Evolutionary conservation across 2,888 invertebrate species (phyloP).

Genomic region (Sericinus montela): DNA sequence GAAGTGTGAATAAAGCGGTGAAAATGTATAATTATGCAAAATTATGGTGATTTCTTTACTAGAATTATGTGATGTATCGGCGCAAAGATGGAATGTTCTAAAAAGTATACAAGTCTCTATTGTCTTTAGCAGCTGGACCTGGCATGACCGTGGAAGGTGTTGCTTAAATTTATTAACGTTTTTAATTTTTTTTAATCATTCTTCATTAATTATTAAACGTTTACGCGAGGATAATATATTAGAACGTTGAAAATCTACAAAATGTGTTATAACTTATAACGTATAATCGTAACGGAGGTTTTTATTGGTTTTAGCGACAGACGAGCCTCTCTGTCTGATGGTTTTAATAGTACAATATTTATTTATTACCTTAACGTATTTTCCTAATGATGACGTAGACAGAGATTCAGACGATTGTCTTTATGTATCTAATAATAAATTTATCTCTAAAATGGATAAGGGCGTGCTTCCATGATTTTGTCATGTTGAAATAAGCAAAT

Average conservation of each 20-base stretch:
- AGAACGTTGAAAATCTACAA: neutral
- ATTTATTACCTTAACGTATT: too few species aligned
- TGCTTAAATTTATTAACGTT: neutral
- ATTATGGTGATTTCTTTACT: neutral
- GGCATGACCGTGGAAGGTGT: neutral
- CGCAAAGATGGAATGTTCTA: neutral
- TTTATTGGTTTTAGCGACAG: too few species aligned
- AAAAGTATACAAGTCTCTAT: neutral
- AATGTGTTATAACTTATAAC: too few species aligned
- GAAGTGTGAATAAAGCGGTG: conserved; percentile 20
- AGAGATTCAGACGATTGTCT: too few species aligned
- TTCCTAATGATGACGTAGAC: too few species aligned
- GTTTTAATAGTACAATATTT: too few species aligned
- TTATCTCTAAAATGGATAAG: too few species aligned
- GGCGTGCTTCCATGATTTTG: too few species aligned
- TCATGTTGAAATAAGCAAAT: too few species aligned
- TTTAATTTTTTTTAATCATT: neutral
- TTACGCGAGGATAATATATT: neutral
- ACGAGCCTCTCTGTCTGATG: too few species aligned
- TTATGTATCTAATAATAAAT: too few species aligned
- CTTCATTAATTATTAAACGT: neutral
- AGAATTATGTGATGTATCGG: neutral
- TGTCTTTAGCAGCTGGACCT: neutral
- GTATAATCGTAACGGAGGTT: too few species aligned
- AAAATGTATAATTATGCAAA: conserved; percentile 21